These are phyloP conservation scores for Tridacna gigas DNA, from an alignment of 2,888 invertebrate genomes.

Conservation along the genomic window DNA sequence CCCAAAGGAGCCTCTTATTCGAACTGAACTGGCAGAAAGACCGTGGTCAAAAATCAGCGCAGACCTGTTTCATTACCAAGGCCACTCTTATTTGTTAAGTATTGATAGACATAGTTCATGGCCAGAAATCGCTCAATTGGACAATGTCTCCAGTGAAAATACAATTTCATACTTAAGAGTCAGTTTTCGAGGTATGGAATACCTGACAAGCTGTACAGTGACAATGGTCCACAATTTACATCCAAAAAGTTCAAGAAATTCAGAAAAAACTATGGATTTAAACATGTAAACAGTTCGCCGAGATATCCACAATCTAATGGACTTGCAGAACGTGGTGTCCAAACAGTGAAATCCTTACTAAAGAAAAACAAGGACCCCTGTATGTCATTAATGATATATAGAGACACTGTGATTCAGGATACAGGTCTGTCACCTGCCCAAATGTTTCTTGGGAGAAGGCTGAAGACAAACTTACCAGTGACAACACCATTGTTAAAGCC, in stretches of 20 bases:
- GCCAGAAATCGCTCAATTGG: slow-evolving; percentile 47
- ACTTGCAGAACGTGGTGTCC: slow-evolving; percentile 60
- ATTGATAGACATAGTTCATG: slow-evolving; percentile 51
- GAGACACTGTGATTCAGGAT: slow-evolving; percentile 38
- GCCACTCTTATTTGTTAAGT: slow-evolving; percentile 29
- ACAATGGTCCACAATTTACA: slow-evolving; percentile 58
- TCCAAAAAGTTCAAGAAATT: slow-evolving; percentile 48
- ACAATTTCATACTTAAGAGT: slow-evolving; percentile 48
- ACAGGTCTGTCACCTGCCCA: slow-evolving; percentile 39
- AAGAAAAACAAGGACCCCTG: slow-evolving; percentile 32
- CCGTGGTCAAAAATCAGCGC: slow-evolving; percentile 38
- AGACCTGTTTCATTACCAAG: slow-evolving; percentile 40
- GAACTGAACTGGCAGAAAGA: slow-evolving; percentile 33
- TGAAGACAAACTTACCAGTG: too few species aligned
- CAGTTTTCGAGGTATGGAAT: slow-evolving; percentile 39
- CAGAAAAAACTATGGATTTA: slow-evolving; percentile 52
- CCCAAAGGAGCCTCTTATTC: slow-evolving; percentile 32
- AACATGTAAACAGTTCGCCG: slow-evolving; percentile 55
- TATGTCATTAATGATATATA: slow-evolving; percentile 43
- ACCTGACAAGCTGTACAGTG: slow-evolving; percentile 33
- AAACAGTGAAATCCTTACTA: slow-evolving; percentile 59
- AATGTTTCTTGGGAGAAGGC: slow-evolving; percentile 27
- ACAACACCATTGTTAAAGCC: too few species aligned
- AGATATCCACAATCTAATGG: slow-evolving; percentile 60
- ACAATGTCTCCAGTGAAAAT: slow-evolving; percentile 25